These are phyloP conservation scores for Amazona vittata DNA, from an alignment of 2,113 vertebrate genomes.

Conservation along the genomic window DNA sequence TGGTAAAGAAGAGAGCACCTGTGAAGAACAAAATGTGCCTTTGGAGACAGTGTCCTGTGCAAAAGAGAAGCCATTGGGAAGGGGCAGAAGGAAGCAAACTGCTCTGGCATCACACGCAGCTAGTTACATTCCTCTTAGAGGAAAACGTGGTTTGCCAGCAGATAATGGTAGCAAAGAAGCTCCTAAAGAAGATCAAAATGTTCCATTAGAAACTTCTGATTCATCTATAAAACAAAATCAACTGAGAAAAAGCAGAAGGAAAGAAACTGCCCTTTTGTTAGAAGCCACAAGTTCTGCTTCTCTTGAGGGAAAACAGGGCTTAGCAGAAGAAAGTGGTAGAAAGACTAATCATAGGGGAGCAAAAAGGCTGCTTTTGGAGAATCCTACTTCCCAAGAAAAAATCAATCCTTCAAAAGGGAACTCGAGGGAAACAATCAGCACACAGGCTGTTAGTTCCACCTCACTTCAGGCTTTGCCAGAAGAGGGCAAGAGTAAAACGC, in stretches of 20 bases:
- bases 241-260: neutral
- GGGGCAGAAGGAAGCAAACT: constrained; percentile 8
- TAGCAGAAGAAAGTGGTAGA: neutral
- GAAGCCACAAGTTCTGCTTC: neutral
- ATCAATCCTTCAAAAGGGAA: neutral
- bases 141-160: rapidly evolving
- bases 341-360: neutral
- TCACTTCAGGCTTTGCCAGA: neutral
- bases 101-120: neutral
- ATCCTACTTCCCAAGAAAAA: neutral
- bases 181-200: neutral
- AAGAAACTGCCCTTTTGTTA: neutral
- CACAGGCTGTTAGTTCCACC: neutral
- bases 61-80: neutral
- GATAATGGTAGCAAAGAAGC: neutral
- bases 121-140: neutral
- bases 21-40: neutral
- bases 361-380: neutral
- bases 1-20: neutral
- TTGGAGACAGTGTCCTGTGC: neutral
- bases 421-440: rapidly evolving
- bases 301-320: neutral
- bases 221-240: neutral
- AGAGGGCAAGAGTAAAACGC: neutral
- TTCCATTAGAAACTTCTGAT: neutral